These are phyloP conservation scores for Yponomeuta malinellus DNA, from an alignment of 2,888 invertebrate species.

Conservation along the genomic window DNA sequence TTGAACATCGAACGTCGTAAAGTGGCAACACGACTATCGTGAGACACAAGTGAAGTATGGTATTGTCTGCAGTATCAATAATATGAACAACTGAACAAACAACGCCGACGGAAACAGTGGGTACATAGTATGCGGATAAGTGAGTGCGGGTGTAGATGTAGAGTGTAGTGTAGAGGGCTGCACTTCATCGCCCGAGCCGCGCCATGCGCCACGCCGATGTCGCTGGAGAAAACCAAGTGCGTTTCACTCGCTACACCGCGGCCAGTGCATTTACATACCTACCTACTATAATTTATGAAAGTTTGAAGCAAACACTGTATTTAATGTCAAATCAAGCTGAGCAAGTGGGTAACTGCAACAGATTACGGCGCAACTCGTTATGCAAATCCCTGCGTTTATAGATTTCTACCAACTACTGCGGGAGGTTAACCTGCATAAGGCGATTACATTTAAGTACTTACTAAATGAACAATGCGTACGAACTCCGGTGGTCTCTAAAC, in stretches of 20 bases:
- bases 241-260: neutral
- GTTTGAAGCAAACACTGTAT: neutral
- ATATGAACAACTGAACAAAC: slow-evolving; percentile 1
- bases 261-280: neutral
- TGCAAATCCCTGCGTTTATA: neutral
- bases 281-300: neutral
- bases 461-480: too few relatives aligned
- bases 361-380: neutral
- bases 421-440: neutral
- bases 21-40: neutral
- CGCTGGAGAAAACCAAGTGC: neutral
- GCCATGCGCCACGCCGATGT: neutral
- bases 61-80: neutral
- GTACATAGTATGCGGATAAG: neutral
- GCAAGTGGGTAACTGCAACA: neutral
- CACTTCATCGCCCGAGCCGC: neutral
- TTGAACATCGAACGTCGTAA: too few relatives aligned
- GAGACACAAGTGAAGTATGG: neutral
- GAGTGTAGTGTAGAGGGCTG: neutral
- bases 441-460: neutral
- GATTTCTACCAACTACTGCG: neutral
- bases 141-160: neutral
- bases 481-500: too few relatives aligned
- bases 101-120: neutral
- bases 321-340: neutral